Base-by-base conservation (phyloP, 2,797 vertebrate species). In the Poeciliopsis gracilis region DNA sequence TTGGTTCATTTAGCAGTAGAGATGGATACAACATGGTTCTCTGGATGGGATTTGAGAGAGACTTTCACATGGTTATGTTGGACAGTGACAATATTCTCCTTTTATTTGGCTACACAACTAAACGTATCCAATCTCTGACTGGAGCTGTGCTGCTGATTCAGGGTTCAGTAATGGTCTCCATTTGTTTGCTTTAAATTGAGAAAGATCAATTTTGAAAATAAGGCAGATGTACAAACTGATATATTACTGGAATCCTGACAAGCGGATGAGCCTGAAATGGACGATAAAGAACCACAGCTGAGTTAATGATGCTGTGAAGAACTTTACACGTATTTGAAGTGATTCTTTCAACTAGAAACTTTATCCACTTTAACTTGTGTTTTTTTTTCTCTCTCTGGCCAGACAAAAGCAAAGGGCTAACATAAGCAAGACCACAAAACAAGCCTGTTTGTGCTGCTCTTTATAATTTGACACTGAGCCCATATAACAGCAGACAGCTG, bases 111-210 rank as follows among this genome's bases (percentile, higher is more conserved):
- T 53, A 55, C 46, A 15, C 57, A 53, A 23, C 63, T 77, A 55
- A 43, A 6, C 18, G 23, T 30, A 2, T 38, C 38, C 15, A 49
- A 25, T 51, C 57, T 47, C 18, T 10, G 36, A 28, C 6, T 11
- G 28, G 57, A 36, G 36, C 38, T 45, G 49, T 47, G 66, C 46
- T 49, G 66, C 61, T 36, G 45, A 67, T 51, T 51, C 47, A 76
- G 36, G 59, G 45, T 76, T 36, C 59, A 33, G 25, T 28, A 67
- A 33, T 76, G 61, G 61, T 41, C 46, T 49, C 30, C 33, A 76
- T 25, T 28, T 76, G 30, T 11, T 33, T 51, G 36, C 45, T 63
- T 76, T 47, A 67, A 49, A 66, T 63, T 67, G 63, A 33, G n/a
- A 74, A 20, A 47, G 15, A 57, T 61, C 33, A 38, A 10, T 38